These are phyloP conservation scores for Pantherophis alleghaniensis DNA, from an alignment of 2,797 vertebrate genomes.

Conservation along the genomic window DNA sequence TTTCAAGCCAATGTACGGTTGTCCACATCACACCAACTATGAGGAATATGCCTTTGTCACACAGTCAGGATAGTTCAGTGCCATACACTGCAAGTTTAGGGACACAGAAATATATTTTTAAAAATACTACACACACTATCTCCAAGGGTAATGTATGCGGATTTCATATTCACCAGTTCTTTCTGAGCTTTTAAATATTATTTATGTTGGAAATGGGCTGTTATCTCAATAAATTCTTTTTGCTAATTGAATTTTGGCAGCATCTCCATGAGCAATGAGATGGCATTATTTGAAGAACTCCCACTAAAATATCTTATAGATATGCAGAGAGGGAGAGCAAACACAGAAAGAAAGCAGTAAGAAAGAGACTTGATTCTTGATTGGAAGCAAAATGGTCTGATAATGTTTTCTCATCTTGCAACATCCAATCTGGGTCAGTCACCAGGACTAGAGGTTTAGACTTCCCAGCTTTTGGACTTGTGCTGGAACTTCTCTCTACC, in stretches of 20 bases:
- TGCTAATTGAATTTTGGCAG: not conserved
- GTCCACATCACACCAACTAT: not conserved
- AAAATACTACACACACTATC: not conserved
- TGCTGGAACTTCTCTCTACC: not conserved
- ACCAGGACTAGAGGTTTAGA: not conserved
- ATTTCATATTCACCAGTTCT: not conserved
- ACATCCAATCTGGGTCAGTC: not conserved
- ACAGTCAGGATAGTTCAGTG: not conserved
- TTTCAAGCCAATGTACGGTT: not conserved
- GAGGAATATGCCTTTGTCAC: not conserved
- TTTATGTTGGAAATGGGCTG: not conserved
- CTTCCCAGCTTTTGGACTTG: not conserved
- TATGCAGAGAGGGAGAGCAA: not conserved
- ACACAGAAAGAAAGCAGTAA: not conserved
- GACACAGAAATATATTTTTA: not conserved
- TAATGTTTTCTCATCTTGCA: not conserved
- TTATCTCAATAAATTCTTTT: not conserved
- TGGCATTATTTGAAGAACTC: not conserved
- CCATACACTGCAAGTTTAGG: not conserved
- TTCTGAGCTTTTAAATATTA: not conserved
- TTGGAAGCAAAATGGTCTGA: conserved; percentile 2
- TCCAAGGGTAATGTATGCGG: not conserved
- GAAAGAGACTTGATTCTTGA: not conserved
- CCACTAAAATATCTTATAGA: not conserved
- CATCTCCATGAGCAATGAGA: not conserved